phyloP scores from a whole-genome alignment of 1,140 invertebrate species.

The Leptopilina boulardi region DNA sequence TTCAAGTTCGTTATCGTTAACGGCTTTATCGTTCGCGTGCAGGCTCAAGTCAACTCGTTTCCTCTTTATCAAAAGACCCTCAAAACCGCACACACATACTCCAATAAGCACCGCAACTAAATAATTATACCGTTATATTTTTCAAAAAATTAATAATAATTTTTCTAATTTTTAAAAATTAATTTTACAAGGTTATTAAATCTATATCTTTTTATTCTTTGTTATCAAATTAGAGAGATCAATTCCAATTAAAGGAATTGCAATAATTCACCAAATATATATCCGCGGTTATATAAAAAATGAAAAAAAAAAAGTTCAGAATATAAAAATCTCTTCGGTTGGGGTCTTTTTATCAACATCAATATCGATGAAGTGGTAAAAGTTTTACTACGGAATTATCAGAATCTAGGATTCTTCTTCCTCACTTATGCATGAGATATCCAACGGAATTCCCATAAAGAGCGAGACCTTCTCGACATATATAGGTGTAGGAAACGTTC shows the following conservation, averaged over 20 bases:
- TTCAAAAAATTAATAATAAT: too few relatives aligned
- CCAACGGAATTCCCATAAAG: conserved; percentile 16
- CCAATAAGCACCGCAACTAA: neutral
- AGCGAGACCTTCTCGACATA: conserved; percentile 3
- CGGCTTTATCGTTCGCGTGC: conserved; percentile 61
- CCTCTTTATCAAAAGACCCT: conserved; percentile 48
- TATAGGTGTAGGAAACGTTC: conserved; percentile 9
- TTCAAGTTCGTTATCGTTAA: conserved; percentile 63
- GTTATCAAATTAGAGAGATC: too few relatives aligned
- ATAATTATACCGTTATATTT: neutral
- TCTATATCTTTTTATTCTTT: too few relatives aligned
- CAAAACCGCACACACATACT: conserved; percentile 3
- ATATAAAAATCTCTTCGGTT: too few relatives aligned
- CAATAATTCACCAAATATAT: too few relatives aligned
- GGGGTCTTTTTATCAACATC: neutral
- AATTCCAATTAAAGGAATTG: too few relatives aligned
- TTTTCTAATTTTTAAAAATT: too few relatives aligned
- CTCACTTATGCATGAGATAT: conserved; percentile 17
- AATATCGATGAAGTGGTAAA: conserved; percentile 13
- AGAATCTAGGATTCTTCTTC: conserved; percentile 13
- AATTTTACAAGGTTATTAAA: too few relatives aligned
- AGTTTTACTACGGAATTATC: conserved; percentile 17
- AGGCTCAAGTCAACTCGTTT: conserved; percentile 52
- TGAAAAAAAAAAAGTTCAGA: too few relatives aligned
- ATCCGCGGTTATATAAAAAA: too few relatives aligned